Evolutionary conservation across 1,140 invertebrate species (phyloP), one percentile per base, ranked within the genome.

Genomic region (Triops cancriformis): DNA sequence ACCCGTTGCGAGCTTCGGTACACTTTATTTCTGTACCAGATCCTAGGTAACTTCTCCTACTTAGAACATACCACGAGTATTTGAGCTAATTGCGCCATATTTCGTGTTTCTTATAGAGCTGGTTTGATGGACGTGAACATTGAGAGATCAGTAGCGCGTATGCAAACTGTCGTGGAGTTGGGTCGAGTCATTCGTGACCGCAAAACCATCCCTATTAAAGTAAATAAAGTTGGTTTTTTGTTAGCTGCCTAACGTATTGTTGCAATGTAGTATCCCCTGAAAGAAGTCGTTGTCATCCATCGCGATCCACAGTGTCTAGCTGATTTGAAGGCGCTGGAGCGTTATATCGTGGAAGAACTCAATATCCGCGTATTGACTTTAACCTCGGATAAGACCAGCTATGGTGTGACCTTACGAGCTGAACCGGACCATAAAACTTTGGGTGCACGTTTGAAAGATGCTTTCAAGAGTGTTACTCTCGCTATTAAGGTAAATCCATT

Each of bases 91-190:
- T 23, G 31, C 7, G 26, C 23, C 72, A 3, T 72, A n/a, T n/a
- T n/a, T n/a, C n/a, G n/a, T 26, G 9, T 72, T 72, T 6, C 2
- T 26, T 72, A n/a, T 78, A 88, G 90, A 80, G 81, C 87, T 6
- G 83, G 88, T 73, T 86, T 97, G 10, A 97, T 99, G 73, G 89
- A 98, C 84, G 87, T 87, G 79, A 87, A 91, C 42, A 98, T 98
- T 78, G 98, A 99, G 85, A 88, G 89, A 79, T 92, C 95, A 76
- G 95, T 99, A 0, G 87, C 90, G 43, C 87, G 90, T 80, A 98
- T 99, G 96, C 97, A 99, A 87, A 90, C 90, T 26, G 92, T 99
- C 10, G 95, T 99, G 80, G 97, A 99, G 84, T 84, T 99, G 4
- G 97, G 96, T 7, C 88, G 98, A 80, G 90, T 98, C 11, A 86